A percentile compares a stretch with the other conserved stretches of the same genome.
Evolutionary conservation across 2,888 invertebrate species (phyloP).

Genomic region (Ophion ventricosus): DNA sequence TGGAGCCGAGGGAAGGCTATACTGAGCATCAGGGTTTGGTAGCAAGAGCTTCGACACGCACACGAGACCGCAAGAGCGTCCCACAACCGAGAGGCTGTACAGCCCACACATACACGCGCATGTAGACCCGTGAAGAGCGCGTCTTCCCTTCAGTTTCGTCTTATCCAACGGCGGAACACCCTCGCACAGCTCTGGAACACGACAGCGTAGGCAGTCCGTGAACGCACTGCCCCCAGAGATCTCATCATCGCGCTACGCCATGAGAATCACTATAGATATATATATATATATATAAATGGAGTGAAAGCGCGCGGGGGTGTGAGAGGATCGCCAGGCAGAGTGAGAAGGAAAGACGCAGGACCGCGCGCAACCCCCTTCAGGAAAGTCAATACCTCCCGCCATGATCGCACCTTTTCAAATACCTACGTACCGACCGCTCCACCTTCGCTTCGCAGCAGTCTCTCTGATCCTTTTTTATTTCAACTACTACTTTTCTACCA

Average conservation of each 20-base stretch:
- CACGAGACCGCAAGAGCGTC: constrained; percentile 62
- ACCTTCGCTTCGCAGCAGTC: constrained; percentile 46
- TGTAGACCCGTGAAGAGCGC: constrained; percentile 18
- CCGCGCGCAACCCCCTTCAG: constrained; percentile 68
- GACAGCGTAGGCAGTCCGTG: constrained; percentile 55
- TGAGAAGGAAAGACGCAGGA: constrained; percentile 52
- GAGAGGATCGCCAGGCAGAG: constrained; percentile 46
- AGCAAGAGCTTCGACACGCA: constrained; percentile 67
- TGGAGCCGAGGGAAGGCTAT: constrained; percentile 5
- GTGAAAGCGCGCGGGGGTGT: constrained; percentile 57
- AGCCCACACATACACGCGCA: constrained; percentile 25
- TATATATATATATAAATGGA: not conserved
- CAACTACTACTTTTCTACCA: not conserved
- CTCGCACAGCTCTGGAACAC: constrained; percentile 48
- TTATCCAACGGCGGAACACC: constrained; percentile 34
- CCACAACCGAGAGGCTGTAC: constrained; percentile 46
- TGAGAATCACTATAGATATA: constrained; percentile 49
- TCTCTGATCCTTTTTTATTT: constrained; percentile 10
- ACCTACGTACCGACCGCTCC: constrained; percentile 60
- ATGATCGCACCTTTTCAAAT: constrained; percentile 71
- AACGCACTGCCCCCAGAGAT: constrained; percentile 70
- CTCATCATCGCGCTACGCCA: constrained; percentile 73
- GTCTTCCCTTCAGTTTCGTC: constrained; percentile 29
- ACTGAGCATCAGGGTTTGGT: constrained; percentile 33
- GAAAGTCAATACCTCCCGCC: constrained; percentile 76